phyloP scores from a whole-genome alignment of 2,113 vertebrate species.

The Antidorcas marsupialis region DNA sequence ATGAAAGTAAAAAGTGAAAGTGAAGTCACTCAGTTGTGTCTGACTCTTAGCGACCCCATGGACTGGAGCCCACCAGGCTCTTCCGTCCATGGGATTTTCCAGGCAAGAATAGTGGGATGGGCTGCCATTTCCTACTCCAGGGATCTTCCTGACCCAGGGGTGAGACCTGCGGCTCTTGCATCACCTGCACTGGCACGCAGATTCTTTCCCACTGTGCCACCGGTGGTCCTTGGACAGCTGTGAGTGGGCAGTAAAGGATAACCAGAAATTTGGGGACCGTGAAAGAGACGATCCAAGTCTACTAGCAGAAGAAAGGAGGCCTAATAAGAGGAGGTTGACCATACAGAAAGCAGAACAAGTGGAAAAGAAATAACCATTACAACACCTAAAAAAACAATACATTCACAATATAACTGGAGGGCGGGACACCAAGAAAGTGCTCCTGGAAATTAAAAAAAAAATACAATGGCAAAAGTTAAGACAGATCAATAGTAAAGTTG shows the following conservation, averaged over 20 bases:
- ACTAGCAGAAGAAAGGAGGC: background rate
- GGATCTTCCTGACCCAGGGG: background rate
- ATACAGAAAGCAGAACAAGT: background rate
- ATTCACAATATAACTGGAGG: background rate
- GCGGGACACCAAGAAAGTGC: background rate
- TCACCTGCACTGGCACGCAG: background rate
- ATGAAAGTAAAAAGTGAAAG: too few relatives aligned
- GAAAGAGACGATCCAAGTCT: background rate
- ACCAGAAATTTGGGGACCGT: background rate
- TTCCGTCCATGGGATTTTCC: background rate
- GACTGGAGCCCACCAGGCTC: background rate
- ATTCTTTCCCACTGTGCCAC: background rate
- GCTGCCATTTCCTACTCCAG: background rate
- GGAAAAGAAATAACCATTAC: background rate
- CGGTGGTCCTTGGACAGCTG: too few relatives aligned
- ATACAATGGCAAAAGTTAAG: background rate
- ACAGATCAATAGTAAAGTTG: background rate
- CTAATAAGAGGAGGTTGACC: background rate
- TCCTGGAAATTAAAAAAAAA: background rate
- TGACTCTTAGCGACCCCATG: fast-evolving
- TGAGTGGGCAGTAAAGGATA: background rate
- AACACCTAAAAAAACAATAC: background rate
- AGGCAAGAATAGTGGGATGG: background rate
- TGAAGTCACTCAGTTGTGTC: background rate
- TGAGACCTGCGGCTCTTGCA: background rate